Evolutionary conservation across 1,140 invertebrate genomes (phyloP), one percentile per base, ranked within the genome.

Genomic region (Metopolophium dirhodum): DNA sequence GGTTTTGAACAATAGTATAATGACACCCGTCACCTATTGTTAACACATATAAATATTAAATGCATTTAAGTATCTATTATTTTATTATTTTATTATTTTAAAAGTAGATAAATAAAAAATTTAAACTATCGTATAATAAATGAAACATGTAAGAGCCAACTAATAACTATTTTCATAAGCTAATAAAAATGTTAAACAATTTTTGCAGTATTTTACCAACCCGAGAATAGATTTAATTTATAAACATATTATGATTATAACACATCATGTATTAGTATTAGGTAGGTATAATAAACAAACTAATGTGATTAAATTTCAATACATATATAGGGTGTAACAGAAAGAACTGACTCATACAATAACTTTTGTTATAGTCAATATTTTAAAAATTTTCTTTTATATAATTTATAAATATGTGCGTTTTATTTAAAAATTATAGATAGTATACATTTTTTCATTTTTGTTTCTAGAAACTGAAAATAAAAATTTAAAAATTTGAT

Each of bases 271-370:
- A 77, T 77, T 77, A 77, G 61, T 77, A 18, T 77, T n/a, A 68
- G 4, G 7, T 30, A 54, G 6, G 30, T 68, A 68, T 6, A n/a
- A n/a, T 68, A 68, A 68, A 68, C 30, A 30, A 68, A 68, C 30
- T 68, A 77, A 77, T 77, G 30, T 68, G 18, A 77, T 77, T 77
- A 77, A n/a, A 77, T 77, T 77, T 77, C n/a, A 77, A 77, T 77
- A 77, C 14, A 77, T 77, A 7, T 41, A 41, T 4, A 41, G 41
- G 41, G 41, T 41, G 41, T 41, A 41, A 41, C 41, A 41, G 41
- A 41, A 41, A 41, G 41, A 41, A 41, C 41, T 41, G 41, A 41
- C 41, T 41, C 41, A 4, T 41, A 41, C 2, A 41, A 41, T 41
- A 41, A 41, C 41, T 41, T 41, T 41, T 41, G 41, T 41, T 41